Percentiles rank a stretch among this genome's conserved stretches.
Evolutionary conservation across 2,113 vertebrate species (phyloP).

Genomic region (Microtus oregoni): DNA sequence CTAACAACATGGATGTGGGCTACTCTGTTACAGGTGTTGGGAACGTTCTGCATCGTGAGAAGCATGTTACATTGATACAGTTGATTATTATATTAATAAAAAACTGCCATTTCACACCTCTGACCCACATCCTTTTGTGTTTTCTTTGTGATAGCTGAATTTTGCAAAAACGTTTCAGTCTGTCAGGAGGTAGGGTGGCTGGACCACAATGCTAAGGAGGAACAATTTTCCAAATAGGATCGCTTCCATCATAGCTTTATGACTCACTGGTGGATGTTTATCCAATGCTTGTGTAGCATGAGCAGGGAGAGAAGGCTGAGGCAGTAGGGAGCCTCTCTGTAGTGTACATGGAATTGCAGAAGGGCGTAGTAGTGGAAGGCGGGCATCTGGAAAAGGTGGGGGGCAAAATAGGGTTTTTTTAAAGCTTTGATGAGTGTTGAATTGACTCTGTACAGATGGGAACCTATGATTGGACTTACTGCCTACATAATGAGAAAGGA

Average conservation of each 20-base stretch:
- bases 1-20: slow-evolving; percentile 14
- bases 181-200: neutral
- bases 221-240: neutral
- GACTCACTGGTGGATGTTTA: neutral
- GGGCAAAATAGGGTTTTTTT: neutral
- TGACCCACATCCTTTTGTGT: neutral
- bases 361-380: neutral
- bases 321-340: neutral
- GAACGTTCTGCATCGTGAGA: neutral
- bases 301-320: neutral
- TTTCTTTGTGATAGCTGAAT: neutral
- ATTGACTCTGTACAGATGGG: neutral
- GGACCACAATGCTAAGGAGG: neutral
- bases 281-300: neutral
- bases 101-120: neutral
- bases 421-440: neutral
- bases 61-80: slow-evolving; percentile 6
- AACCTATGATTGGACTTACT: too few relatives aligned
- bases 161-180: neutral
- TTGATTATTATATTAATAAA: slow-evolving; percentile 23
- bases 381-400: neutral
- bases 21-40: neutral
- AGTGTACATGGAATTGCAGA: neutral
- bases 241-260: neutral
- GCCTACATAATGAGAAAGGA: too few relatives aligned